Evolutionary conservation across 2,113 vertebrate genomes (phyloP), one percentile per base, ranked within the genome.

Genomic region (Pleuronectes platessa): DNA sequence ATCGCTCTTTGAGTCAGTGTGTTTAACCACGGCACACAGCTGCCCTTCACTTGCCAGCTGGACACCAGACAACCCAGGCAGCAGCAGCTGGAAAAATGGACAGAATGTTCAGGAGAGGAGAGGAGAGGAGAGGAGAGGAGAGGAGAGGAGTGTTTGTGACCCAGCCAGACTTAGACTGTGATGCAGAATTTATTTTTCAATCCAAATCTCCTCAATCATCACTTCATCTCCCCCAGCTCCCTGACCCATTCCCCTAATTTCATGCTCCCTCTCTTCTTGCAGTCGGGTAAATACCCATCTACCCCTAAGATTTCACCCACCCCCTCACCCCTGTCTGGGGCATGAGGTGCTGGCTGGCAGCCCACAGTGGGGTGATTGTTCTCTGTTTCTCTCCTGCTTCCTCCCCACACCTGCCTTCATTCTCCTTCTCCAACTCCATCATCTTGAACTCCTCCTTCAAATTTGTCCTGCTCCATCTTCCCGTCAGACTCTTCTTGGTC

Each of bases 61-160:
- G 92, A 93, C 85, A 78, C 62, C 83, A 88, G 89, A 89, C 88
- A 86, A 76, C 68, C 82, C 71, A 87, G 81, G 81, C 89, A 88
- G 81, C 87, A 90, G 90, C 83, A 90, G 89, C 89, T 91, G 90
- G 86, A 90, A 88, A 90, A 90, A 89, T 86, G 91, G 89, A 93
- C 90, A 92, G 83, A 93, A 89, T 93, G 90, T 93, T 90, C 90
- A 87, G 82, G 49, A 78, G 78, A 68, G 76, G 73, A 79, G 76
- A 61, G 40, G 37, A 40, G 9, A 11, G 37, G 37, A 40, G 11
- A 12, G 42, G 35, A 10, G 27, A 24, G 24, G 10, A 11, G 31
- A 1, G 47, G 47, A 49, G 54, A 13, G 21, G 9, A 12, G 54
- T 60, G 40, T 78, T 78, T 86, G 27, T 61, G 74, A 81, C 74